phyloP scores from a whole-genome alignment of 1,140 invertebrate genomes.

The Dufourea novaeangliae region DNA sequence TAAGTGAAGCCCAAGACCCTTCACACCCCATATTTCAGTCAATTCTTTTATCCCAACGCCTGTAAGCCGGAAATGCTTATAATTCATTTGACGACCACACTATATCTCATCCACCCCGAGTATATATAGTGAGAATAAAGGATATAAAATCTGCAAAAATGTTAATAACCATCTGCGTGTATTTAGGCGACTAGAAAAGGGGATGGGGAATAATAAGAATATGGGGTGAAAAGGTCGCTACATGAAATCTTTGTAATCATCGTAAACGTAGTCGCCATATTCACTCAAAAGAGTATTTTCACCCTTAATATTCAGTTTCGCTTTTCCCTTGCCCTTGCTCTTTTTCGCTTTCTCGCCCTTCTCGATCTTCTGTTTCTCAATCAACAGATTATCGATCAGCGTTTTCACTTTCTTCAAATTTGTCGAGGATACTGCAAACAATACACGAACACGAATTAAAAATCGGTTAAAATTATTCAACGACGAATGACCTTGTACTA shows the following conservation, averaged over 20 bases:
- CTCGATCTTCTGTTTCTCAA: conserved; percentile 91
- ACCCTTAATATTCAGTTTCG: conserved; percentile 88
- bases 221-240: conserved; percentile 79
- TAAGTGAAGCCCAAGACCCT: too few species aligned
- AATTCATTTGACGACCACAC: too few species aligned
- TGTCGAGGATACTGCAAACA: conserved; percentile 84
- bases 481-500: too few species aligned
- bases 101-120: too few species aligned
- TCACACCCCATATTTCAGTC: too few species aligned
- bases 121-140: conserved; percentile 44
- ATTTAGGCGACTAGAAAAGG: conserved; percentile 76
- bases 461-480: not conserved
- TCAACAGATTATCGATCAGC: conserved; percentile 88
- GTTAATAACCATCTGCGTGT: conserved; percentile 62
- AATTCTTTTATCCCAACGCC: too few species aligned
- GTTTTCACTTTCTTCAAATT: conserved; percentile 92
- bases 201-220: conserved; percentile 53
- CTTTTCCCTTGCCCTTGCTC: conserved; percentile 88
- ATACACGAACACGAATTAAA: conserved; percentile 17
- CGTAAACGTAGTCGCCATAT: conserved; percentile 83
- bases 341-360: conserved; percentile 89
- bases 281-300: conserved; percentile 84
- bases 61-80: too few species aligned
- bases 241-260: conserved; percentile 87
- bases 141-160: conserved; percentile 60